These are phyloP conservation scores for Plumapathes pennacea DNA, from an alignment of 92 coral and sea anemone genomes.

Conservation along the genomic window DNA sequence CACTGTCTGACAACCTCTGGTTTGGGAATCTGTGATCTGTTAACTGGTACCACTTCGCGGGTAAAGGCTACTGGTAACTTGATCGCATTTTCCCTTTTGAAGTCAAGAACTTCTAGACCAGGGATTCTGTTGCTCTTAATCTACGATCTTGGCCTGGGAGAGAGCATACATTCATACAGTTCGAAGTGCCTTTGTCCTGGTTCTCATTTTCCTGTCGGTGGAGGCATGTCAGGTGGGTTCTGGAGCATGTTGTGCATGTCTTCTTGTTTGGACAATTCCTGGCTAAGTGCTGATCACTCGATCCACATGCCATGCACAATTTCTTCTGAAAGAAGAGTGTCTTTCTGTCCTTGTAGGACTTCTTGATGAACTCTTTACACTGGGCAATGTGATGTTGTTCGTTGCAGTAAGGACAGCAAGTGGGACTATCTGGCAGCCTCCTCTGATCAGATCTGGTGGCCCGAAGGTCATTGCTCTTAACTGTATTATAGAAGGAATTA, in stretches of 20 bases:
- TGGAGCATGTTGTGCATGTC: constrained; percentile 29
- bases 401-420: too few species aligned
- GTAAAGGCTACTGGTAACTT: constrained; percentile 35
- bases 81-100: constrained; percentile 14
- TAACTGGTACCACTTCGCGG: constrained; percentile 28
- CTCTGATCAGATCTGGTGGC: too few species aligned
- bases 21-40: constrained; percentile 52
- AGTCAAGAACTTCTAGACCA: constrained; percentile 41
- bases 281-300: constrained; percentile 23
- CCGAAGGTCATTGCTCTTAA: too few species aligned
- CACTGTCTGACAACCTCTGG: constrained; percentile 35
- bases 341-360: constrained; percentile 32
- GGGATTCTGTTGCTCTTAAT: constrained; percentile 34
- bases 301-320: constrained; percentile 44
- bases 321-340: constrained; percentile 44
- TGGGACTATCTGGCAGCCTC: too few species aligned
- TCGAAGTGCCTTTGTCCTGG: too few species aligned
- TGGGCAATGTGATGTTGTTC: constrained; percentile 24
- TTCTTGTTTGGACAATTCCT: constrained; percentile 22
- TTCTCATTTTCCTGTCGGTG: too few species aligned
- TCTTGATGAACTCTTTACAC: constrained; percentile 25
- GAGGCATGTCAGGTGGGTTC: constrained; percentile 36
- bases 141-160: constrained; percentile 36
- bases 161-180: constrained; percentile 31
- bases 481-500: too few species aligned